Percentiles rank a stretch among this genome's conserved stretches.
Conservation (phyloP, 2,888 invertebrate genomes). For the Phragmatobia fuliginosa region DNA sequence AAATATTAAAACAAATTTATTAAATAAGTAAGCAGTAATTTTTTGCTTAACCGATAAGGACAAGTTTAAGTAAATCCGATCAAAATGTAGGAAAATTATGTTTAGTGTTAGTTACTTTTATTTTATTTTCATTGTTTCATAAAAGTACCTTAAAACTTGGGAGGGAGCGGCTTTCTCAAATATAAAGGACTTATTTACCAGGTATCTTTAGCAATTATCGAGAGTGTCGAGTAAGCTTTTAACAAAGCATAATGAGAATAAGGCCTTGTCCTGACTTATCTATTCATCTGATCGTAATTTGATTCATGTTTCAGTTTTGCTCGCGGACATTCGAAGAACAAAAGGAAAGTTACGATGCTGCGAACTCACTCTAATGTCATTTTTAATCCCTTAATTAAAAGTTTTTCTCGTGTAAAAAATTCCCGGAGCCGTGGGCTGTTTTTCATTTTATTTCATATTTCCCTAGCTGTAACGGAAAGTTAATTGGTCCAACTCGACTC, state of each 20-base stretch:
- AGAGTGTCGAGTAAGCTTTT: slow-evolving; percentile 55
- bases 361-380: slow-evolving; percentile 83
- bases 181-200: slow-evolving; percentile 30
- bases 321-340: slow-evolving; percentile 65
- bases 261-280: slow-evolving; percentile 52
- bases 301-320: slow-evolving; percentile 57
- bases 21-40: neutral
- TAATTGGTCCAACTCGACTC: slow-evolving; percentile 83
- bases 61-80: neutral
- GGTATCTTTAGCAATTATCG: slow-evolving; percentile 46
- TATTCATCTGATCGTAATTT: slow-evolving; percentile 63
- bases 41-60: neutral
- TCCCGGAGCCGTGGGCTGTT: slow-evolving; percentile 73
- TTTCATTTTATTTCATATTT: slow-evolving; percentile 85
- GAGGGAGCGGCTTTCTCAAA: slow-evolving; percentile 32
- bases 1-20: neutral
- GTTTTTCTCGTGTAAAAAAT: slow-evolving; percentile 75
- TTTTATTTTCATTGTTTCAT: slow-evolving; percentile 9
- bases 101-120: slow-evolving; percentile 31
- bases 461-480: slow-evolving; percentile 83
- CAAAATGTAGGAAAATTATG: neutral
- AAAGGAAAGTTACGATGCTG: slow-evolving; percentile 77
- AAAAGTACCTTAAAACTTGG: slow-evolving; percentile 30
- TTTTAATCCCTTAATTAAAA: slow-evolving; percentile 87
- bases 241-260: slow-evolving; percentile 59